Evolutionary conservation across 2,113 vertebrate genomes (phyloP), one percentile per base, ranked within the genome.

Genomic region (Thymallus thymallus): DNA sequence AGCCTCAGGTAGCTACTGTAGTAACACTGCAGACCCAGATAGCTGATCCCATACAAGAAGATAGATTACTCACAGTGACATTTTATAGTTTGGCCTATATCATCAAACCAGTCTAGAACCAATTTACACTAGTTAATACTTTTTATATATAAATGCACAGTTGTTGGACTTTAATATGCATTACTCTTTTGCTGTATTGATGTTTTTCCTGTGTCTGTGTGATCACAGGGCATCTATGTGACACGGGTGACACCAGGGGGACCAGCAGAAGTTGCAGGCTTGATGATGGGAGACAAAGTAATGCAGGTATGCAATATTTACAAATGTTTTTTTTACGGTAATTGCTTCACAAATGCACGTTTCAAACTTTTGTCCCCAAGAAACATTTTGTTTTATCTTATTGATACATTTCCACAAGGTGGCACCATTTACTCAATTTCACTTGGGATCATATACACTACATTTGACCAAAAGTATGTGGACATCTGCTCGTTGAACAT

Each of bases 201-300:
- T n/a, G 12, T 12, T 61, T n/a, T 61, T 24, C 16, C 2, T 14
- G 60, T 55, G 32, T 41, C 14, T 3, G 0, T 58, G 65, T 69
- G 26, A 7, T n/a, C 45, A 3, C 81, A 99, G 98, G 98, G 98
- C 65, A 97, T 99, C 84, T 99, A 98, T 55, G 98, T 99, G 64
- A 99, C 97, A 41, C 94, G 96, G n/a, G 94, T 98, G 69, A 91
- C 94, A 0, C 88, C 93, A 80, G 94, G 93, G 75, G 97, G 98
- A 76, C 98, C 98, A 30, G 98, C 97, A 72, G 95, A 98, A 35
- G 88, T 90, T 46, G 96, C 97, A 20, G 96, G 94, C 58, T 93
- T 99, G 75, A 95, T 85, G 86, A 91, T 93, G 46, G 98, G 98
- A 79, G 98, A 99, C 86, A 99, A 99, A 91, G 96, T 99, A 85